phyloP scores from a whole-genome alignment of 2,797 vertebrate species.

The Scomberomorus guttatus region DNA sequence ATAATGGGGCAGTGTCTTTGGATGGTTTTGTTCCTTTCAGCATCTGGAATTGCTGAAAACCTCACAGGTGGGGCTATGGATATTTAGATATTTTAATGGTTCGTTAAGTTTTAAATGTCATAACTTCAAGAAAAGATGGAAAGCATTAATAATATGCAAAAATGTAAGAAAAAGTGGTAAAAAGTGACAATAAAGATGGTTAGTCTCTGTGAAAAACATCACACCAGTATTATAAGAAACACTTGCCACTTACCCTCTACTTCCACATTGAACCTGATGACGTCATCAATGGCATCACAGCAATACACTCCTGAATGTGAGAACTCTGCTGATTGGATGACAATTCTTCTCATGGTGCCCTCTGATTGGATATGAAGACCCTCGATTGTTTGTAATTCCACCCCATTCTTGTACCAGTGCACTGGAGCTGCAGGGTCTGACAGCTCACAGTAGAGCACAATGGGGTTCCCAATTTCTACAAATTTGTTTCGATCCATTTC shows the following conservation, averaged over 20 bases:
- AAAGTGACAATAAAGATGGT: conserved; percentile 44
- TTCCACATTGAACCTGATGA: conserved; percentile 89
- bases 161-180: conserved; percentile 9
- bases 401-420: conserved; percentile 89
- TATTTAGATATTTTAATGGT: conserved; percentile 70
- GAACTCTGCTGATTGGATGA: conserved; percentile 88
- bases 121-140: conserved; percentile 20
- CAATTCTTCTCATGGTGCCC: conserved; percentile 89
- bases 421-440: conserved; percentile 85
- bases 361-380: conserved; percentile 88
- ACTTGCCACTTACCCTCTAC: conserved; percentile 85
- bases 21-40: conserved; percentile 83
- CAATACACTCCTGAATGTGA: conserved; percentile 88
- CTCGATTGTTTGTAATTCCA: conserved; percentile 82
- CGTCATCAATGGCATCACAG: conserved; percentile 89
- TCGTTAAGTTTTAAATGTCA: conserved; percentile 36
- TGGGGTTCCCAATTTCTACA: conserved; percentile 88
- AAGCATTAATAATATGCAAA: conserved; percentile 3
- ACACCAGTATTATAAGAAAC: conserved; percentile 30
- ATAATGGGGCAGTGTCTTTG: conserved; percentile 81
- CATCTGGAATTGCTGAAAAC: conserved; percentile 85
- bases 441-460: conserved; percentile 90
- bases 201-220: conserved; percentile 43
- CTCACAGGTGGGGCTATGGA: conserved; percentile 86
- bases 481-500: conserved; percentile 91